These are phyloP conservation scores for Araneus ventricosus DNA, from an alignment of 1,140 invertebrate genomes.

Conservation along the genomic window DNA sequence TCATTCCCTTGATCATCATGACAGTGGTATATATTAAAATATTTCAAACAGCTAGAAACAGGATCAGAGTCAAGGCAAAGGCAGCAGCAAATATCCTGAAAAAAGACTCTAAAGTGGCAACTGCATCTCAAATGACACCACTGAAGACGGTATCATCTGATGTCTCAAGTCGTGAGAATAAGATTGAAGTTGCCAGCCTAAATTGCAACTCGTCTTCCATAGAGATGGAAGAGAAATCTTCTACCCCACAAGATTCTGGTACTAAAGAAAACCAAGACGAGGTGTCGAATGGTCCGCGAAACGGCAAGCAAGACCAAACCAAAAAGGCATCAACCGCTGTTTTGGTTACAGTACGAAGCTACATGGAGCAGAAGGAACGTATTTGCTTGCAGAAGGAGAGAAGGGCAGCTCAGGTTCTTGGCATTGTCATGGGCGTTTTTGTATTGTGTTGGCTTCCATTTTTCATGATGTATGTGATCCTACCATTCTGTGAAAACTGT, in stretches of 20 bases:
- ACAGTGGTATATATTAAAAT: slow-evolving; percentile 97
- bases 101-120: background rate
- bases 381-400: slow-evolving; percentile 95
- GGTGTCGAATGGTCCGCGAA: background rate
- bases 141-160: slow-evolving; percentile 51
- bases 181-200: slow-evolving; percentile 25
- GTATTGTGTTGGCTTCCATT: slow-evolving; percentile 98
- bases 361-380: slow-evolving; percentile 95
- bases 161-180: slow-evolving; percentile 1
- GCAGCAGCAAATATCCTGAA: slow-evolving; percentile 68
- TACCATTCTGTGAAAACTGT: slow-evolving; percentile 91
- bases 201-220: slow-evolving; percentile 68
- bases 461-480: slow-evolving; percentile 96
- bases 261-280: slow-evolving; percentile 29
- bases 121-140: background rate
- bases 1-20: slow-evolving; percentile 96
- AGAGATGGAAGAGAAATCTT: slow-evolving; percentile 72
- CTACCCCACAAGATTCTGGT: slow-evolving; percentile 49
- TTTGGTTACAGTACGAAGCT: slow-evolving; percentile 86
- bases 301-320: background rate
- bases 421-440: slow-evolving; percentile 95
- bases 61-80: slow-evolving; percentile 78
- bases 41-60: slow-evolving; percentile 91
- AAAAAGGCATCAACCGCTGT: background rate
- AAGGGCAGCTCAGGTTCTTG: slow-evolving; percentile 93